Evolutionary conservation across 2,113 vertebrate genomes (phyloP).

Genomic region (Mus spicilegus): DNA sequence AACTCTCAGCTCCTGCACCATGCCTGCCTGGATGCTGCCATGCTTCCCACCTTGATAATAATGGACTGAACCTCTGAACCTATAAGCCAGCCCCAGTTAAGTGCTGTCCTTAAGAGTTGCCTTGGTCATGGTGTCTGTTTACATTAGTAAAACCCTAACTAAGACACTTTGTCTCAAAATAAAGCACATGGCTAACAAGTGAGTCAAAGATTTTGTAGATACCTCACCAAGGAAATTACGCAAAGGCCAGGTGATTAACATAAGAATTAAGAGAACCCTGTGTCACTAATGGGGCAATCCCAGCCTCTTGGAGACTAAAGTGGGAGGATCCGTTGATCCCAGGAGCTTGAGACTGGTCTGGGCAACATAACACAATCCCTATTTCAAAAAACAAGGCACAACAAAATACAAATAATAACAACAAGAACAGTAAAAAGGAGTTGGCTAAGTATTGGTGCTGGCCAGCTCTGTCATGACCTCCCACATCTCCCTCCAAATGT

Average conservation of each 20-base stretch:
- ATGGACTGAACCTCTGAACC: too few species aligned
- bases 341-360: neutral
- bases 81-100: too few species aligned
- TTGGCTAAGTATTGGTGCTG: neutral
- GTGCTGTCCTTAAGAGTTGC: too few species aligned
- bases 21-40: too few species aligned
- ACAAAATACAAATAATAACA: neutral
- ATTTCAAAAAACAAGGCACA: neutral
- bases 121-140: too few species aligned
- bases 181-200: neutral
- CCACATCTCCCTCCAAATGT: neutral
- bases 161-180: neutral
- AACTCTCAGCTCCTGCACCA: too few species aligned
- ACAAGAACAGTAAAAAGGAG: neutral
- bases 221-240: neutral
- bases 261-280: neutral
- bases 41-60: too few species aligned
- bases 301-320: neutral
- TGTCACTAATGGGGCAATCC: neutral
- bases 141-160: too few species aligned
- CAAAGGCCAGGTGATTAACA: conserved; percentile 3
- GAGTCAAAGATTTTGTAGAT: neutral
- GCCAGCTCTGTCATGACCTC: neutral
- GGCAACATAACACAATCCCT: neutral
- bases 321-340: neutral